A percentile compares a stretch with the other conserved stretches of the same genome.
These are phyloP conservation scores for Tetraneura akinire DNA, from an alignment of 1,140 invertebrate genomes.

Conservation along the genomic window DNA sequence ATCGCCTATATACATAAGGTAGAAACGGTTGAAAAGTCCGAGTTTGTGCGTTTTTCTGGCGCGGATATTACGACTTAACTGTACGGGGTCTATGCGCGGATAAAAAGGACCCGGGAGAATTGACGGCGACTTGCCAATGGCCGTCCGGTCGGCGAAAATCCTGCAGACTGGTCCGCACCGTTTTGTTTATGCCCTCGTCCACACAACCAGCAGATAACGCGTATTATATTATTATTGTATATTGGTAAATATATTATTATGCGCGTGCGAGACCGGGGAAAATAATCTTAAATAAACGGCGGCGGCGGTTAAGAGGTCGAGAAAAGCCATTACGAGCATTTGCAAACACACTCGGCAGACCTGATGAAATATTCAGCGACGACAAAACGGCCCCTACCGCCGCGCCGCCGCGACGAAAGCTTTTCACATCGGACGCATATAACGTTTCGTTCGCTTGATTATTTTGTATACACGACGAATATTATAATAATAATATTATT, in stretches of 20 bases:
- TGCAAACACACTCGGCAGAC: slow-evolving; percentile 24
- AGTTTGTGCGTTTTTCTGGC: slow-evolving; percentile 12
- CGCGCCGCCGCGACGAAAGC: slow-evolving; percentile 20
- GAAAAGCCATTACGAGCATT: slow-evolving; percentile 40
- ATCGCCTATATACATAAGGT: too few relatives aligned
- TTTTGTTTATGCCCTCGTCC: too few relatives aligned
- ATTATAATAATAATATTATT: too few relatives aligned
- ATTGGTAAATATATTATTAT: neutral
- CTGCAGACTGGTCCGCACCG: too few relatives aligned
- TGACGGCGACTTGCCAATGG: slow-evolving; percentile 38
- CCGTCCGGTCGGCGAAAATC: neutral
- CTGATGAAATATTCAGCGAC: slow-evolving; percentile 39
- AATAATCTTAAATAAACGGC: slow-evolving; percentile 50
- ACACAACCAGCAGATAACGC: too few relatives aligned
- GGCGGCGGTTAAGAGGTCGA: slow-evolving; percentile 33
- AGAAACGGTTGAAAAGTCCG: too few relatives aligned
- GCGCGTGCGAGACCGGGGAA: neutral
- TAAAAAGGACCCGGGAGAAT: slow-evolving; percentile 44
- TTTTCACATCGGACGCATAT: neutral
- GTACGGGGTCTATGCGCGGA: neutral
- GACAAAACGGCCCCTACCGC: slow-evolving; percentile 20
- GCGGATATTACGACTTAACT: slow-evolving; percentile 35
- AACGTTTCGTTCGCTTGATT: neutral
- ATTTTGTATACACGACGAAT: neutral
- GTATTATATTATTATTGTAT: neutral